A percentile compares a stretch with the other conserved stretches of the same genome.
These are phyloP conservation scores for Chironomus tentans DNA, from an alignment of 2,888 invertebrate species.

Conservation along the genomic window DNA sequence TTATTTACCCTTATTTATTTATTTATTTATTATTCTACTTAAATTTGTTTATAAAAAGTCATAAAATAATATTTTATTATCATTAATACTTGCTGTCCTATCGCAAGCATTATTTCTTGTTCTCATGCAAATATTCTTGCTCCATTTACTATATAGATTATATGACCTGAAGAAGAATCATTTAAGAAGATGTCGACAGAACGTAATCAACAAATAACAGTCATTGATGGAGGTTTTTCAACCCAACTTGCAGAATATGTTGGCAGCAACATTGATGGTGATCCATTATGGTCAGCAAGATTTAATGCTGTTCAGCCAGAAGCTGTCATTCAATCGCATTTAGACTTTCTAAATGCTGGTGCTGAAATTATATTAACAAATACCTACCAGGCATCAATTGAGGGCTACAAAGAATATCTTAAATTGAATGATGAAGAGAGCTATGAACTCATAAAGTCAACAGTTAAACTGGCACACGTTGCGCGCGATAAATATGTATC, in stretches of 20 bases:
- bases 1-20: too few relatives aligned
- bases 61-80: too few relatives aligned
- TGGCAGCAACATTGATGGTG: constrained; percentile 63
- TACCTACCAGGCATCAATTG: constrained; percentile 79
- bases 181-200: neutral
- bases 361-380: constrained; percentile 80
- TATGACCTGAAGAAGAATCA: neutral
- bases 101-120: too few relatives aligned
- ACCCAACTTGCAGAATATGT: constrained; percentile 71
- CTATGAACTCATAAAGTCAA: constrained; percentile 59
- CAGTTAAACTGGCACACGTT: constrained; percentile 63
- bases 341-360: constrained; percentile 76
- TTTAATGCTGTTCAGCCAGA: constrained; percentile 70
- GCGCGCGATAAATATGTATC: constrained; percentile 56
- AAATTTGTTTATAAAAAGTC: too few relatives aligned
- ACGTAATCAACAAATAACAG: constrained; percentile 37
- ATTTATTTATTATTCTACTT: too few relatives aligned
- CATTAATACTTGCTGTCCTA: too few relatives aligned
- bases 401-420: constrained; percentile 66
- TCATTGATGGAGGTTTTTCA: constrained; percentile 68
- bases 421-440: constrained; percentile 58
- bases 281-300: constrained; percentile 82
- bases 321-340: constrained; percentile 69
- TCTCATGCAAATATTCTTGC: too few relatives aligned
- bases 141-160: neutral